A percentile compares a stretch with the other conserved stretches of the same genome.
Conservation (phyloP, 2,888 invertebrate genomes). For the Chirona hameri region DNA sequence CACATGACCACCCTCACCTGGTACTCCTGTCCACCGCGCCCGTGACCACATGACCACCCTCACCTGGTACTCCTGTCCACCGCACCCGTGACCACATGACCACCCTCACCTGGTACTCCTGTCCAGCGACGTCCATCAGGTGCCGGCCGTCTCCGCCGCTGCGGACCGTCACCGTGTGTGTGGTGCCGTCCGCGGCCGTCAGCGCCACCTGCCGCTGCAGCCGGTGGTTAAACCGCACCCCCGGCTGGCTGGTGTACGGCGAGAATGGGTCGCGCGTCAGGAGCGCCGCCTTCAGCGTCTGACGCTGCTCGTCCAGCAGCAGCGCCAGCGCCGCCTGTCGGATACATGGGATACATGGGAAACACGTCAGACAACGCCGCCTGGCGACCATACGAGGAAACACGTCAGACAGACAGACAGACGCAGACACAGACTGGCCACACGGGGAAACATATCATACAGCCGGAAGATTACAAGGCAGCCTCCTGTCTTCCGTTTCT, state of each 20-base stretch:
- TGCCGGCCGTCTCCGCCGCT: slow-evolving; percentile 29
- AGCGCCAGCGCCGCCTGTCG: slow-evolving; percentile 44
- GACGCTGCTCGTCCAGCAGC: slow-evolving; percentile 51
- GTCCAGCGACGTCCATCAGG: slow-evolving; percentile 35
- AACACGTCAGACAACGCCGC: background rate
- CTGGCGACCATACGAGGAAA: too few relatives aligned
- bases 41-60: background rate
- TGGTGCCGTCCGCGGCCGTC: slow-evolving; percentile 58
- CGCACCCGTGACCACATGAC: background rate
- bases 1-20: background rate
- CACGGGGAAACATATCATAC: too few relatives aligned
- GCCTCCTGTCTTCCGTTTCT: too few relatives aligned
- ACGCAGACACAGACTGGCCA: too few relatives aligned
- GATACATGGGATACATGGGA: background rate
- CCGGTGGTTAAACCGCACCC: slow-evolving; percentile 63
- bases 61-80: background rate
- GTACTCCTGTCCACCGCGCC: background rate
- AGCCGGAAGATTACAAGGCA: too few relatives aligned
- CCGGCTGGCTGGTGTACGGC: slow-evolving; percentile 57
- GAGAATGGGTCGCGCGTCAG: slow-evolving; percentile 45
- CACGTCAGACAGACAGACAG: too few relatives aligned
- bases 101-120: slow-evolving; percentile 34
- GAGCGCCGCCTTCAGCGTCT: slow-evolving; percentile 46
- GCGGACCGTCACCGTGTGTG: slow-evolving; percentile 31
- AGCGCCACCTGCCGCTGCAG: slow-evolving; percentile 58